These are phyloP conservation scores for Astatotilapia flaviijosephi DNA, from an alignment of 2,113 vertebrate species.

Conservation along the genomic window DNA sequence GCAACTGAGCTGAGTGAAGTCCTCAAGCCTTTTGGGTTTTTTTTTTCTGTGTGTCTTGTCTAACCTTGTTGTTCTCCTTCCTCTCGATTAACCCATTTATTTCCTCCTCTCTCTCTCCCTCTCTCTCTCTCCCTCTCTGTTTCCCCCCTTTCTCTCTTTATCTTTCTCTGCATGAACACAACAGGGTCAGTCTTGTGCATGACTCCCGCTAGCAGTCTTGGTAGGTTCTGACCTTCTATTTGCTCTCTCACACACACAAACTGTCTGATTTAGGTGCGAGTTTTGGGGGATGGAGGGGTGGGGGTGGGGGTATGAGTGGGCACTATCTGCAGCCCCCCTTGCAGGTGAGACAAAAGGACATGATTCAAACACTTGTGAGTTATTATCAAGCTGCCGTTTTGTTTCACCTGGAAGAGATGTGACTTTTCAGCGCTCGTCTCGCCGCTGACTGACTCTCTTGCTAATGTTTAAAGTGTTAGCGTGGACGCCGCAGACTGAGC, in stretches of 20 bases:
- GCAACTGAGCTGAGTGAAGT: slow-evolving; percentile 1
- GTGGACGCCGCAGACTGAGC: not conserved
- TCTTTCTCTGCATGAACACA: slow-evolving; percentile 76
- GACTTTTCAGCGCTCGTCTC: not conserved
- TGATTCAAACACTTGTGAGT: not conserved
- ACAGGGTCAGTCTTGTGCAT: slow-evolving; percentile 99
- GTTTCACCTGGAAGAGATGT: slow-evolving; percentile 47
- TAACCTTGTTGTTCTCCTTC: slow-evolving; percentile 61
- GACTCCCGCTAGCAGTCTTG: slow-evolving; percentile 99
- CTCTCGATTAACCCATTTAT: slow-evolving; percentile 60
- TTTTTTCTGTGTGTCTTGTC: slow-evolving; percentile 40
- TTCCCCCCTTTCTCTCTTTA: not conserved
- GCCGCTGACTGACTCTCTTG: slow-evolving; percentile 2
- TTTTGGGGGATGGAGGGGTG: not conserved
- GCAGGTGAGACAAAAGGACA: slow-evolving; percentile 56
- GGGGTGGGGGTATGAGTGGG: not conserved
- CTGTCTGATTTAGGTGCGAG: slow-evolving; percentile 2
- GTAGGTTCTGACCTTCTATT: slow-evolving; percentile 92
- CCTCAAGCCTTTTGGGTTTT: not conserved
- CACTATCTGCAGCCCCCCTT: slow-evolving; percentile 17
- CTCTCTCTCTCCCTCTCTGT: not conserved
- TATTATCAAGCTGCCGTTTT: slow-evolving; percentile 6
- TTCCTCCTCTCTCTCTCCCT: slow-evolving; percentile 12
- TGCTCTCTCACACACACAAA: slow-evolving; percentile 47
- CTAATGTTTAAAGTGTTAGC: slow-evolving; percentile 10